Conservation (phyloP, 2,888 invertebrate species). For the Leptura quadrifasciata region DNA sequence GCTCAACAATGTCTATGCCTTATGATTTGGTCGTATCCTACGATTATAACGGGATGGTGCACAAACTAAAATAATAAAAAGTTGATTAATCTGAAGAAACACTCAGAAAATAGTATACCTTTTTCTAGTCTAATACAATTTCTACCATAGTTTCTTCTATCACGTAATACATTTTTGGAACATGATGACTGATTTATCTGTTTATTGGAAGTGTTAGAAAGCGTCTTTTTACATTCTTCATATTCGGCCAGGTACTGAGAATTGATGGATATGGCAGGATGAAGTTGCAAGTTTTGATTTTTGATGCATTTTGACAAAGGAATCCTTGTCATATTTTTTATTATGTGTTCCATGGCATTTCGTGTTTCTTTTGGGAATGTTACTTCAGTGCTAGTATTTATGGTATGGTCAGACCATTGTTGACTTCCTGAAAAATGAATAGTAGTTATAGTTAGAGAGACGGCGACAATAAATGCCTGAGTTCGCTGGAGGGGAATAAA, state of each 20-base stretch:
- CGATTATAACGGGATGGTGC: neutral
- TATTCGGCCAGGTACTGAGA: conserved; percentile 5
- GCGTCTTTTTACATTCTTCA: conserved; percentile 9
- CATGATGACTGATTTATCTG: conserved; percentile 11
- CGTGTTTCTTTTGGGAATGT: conserved; percentile 52
- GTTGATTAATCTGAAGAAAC: neutral
- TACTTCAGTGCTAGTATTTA: conserved; percentile 27
- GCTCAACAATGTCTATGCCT: conserved; percentile 1
- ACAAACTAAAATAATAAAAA: conserved; percentile 6
- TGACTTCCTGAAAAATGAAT: conserved; percentile 43
- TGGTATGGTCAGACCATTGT: conserved; percentile 49
- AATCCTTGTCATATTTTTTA: conserved; percentile 41
- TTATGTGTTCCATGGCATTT: conserved; percentile 48
- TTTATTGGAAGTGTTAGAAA: conserved; percentile 10
- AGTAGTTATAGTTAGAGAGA: too few species aligned
- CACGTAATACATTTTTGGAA: conserved; percentile 32
- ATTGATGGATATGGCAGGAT: conserved; percentile 49
- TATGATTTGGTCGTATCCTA: conserved; percentile 12
- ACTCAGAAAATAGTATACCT: conserved; percentile 14
- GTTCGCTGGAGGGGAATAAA: too few species aligned
- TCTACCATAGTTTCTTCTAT: conserved; percentile 38
- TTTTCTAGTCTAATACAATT: conserved; percentile 32
- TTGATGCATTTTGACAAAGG: conserved; percentile 47
- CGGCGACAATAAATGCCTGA: too few species aligned
- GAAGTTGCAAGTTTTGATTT: conserved; percentile 40